Conservation (phyloP, 2,797 vertebrate species). For the Serranus cabrilla region DNA sequence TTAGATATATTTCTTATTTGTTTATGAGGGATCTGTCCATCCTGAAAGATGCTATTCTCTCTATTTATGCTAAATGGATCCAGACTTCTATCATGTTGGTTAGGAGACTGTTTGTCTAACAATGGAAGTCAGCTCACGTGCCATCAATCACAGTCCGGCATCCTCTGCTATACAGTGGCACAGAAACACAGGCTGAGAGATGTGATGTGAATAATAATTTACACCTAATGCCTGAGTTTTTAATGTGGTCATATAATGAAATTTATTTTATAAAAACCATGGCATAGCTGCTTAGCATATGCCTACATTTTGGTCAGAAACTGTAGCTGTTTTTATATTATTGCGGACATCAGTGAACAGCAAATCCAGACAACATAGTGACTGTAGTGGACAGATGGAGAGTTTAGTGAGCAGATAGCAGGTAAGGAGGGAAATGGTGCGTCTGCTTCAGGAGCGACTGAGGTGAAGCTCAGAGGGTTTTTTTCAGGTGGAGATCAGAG, state of each 20-base stretch:
- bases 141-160: neutral
- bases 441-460: neutral
- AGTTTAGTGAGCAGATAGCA: neutral
- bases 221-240: neutral
- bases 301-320: neutral
- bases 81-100: no score
- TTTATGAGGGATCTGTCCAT: no score
- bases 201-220: conserved; percentile 12
- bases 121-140: neutral
- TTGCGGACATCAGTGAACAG: neutral
- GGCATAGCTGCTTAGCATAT: neutral
- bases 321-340: neutral
- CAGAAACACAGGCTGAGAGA: conserved; percentile 3
- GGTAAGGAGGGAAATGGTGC: neutral
- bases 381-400: neutral
- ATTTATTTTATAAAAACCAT: neutral
- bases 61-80: no score
- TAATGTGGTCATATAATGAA: neutral
- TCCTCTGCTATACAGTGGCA: neutral
- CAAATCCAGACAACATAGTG: neutral
- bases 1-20: no score
- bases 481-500: conserved; percentile 25
- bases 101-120: neutral
- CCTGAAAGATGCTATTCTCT: no score
- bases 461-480: conserved; percentile 1